These are phyloP conservation scores for Rhodophaea formosa DNA, from an alignment of 2,888 invertebrate genomes.

Conservation along the genomic window DNA sequence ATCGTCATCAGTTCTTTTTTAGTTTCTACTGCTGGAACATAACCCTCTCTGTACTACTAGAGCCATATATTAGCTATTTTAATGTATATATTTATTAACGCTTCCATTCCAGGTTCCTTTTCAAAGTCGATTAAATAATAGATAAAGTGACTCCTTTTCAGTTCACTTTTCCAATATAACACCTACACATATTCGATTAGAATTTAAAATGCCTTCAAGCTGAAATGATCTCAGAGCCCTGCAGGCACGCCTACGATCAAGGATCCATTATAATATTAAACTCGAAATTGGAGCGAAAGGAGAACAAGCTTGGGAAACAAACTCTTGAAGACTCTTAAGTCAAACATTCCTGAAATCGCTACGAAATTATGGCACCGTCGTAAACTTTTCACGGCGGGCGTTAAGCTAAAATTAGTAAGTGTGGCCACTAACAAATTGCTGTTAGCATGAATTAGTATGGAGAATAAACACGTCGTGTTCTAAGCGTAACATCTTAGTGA, in stretches of 20 bases:
- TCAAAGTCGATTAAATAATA: not conserved
- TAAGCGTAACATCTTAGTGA: constrained; percentile 52
- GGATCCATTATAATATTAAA: constrained; percentile 26
- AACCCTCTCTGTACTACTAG: no score
- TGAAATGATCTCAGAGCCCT: not conserved
- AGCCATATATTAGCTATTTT: no score
- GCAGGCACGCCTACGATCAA: constrained; percentile 4
- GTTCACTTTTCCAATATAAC: not conserved
- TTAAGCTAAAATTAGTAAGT: constrained; percentile 75
- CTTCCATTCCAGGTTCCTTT: no score
- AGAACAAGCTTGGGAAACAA: constrained; percentile 53
- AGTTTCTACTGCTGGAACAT: no score
- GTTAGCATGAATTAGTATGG: constrained; percentile 69
- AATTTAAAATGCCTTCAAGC: not conserved
- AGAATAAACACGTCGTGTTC: constrained; percentile 61
- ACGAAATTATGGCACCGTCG: constrained; percentile 74
- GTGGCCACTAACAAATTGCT: constrained; percentile 70
- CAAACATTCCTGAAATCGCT: constrained; percentile 74
- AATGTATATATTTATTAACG: no score
- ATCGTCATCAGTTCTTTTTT: no score
- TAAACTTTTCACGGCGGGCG: constrained; percentile 71
- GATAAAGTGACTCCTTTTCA: no score
- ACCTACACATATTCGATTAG: not conserved
- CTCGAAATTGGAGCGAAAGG: constrained; percentile 56
- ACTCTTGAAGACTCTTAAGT: constrained; percentile 63